Evolutionary conservation across 2,888 invertebrate species (phyloP), one percentile per base, ranked within the genome.

Genomic region (Diaprepes abbreviatus): DNA sequence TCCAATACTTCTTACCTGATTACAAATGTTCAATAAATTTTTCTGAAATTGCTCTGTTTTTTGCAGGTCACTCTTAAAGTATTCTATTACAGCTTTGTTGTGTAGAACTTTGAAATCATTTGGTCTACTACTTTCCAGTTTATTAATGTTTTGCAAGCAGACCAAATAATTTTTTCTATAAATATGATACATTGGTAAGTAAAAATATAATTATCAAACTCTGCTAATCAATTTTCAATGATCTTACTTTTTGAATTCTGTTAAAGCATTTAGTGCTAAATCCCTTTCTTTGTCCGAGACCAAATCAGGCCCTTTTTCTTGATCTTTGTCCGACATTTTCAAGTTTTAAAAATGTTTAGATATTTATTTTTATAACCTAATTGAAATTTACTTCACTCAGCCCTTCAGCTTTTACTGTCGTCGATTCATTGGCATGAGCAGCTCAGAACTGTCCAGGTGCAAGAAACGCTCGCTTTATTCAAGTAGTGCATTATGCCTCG

Each of bases 81-180:
- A 95, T 79, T 95, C 93, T 0, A 90, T 91, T 0, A 97, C 90
- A 21, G 92, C 91, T 84, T 92, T 93, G 81, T 97, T 97, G 79
- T 95, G 95, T 45, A 89, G 86, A 1, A 94, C 89, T 80, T 93
- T 91, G 71, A 91, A 88, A 83, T 93, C 93, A 69, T 88, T 87
- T 0, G 87, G 87, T 10, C 71, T 54, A 55, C 91, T 86, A 3
- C 82, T 83, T 79, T 91, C 90, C 71, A 95, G 82, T 80, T 92
- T 91, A 71, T 86, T 88, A 74, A 94, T 85, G 74, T 88, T 85
- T 74, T 87, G 87, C 9, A 91, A 81, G 60, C 92, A 90, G 7
- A 85, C 83, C 12, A 84, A 78, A 78, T 89, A 93, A 72, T 91
- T 90, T 73, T 89, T 89, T 71, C 85, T 85, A 63, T 62, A 81